These are phyloP conservation scores for Trogon surrucura DNA, from an alignment of 2,113 vertebrate species.

Conservation along the genomic window DNA sequence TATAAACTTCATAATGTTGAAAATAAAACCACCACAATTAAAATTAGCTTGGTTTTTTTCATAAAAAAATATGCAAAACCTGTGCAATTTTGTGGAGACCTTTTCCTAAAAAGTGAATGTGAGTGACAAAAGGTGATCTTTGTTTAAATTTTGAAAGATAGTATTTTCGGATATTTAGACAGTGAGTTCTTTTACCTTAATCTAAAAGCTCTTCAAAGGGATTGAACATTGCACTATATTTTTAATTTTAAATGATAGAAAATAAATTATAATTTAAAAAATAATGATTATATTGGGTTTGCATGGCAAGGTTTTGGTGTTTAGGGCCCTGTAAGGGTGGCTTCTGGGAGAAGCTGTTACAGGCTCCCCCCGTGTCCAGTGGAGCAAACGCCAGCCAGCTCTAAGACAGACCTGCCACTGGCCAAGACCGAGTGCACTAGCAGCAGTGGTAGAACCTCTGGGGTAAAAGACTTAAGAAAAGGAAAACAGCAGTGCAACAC, in stretches of 20 bases:
- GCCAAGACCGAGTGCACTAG: not conserved
- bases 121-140: not conserved
- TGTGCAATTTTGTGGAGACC: not conserved
- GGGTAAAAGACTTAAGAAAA: not conserved
- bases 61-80: not conserved
- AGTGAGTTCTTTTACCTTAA: not conserved
- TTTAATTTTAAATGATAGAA: not conserved
- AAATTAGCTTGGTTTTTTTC: not conserved
- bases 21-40: fast-evolving
- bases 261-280: not conserved
- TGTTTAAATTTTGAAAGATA: not conserved
- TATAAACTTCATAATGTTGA: not conserved
- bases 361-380: not conserved
- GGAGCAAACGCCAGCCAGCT: not conserved
- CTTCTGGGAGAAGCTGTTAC: not conserved
- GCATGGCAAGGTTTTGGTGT: not conserved
- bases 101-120: not conserved
- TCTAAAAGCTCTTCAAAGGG: not conserved
- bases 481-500: not conserved
- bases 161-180: not conserved
- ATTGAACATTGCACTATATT: fast-evolving
- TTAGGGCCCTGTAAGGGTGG: not conserved
- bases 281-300: not conserved
- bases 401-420: not conserved
- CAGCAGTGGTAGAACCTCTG: not conserved